These are phyloP conservation scores for Isaurus tuberculatus DNA, from an alignment of 92 coral and sea anemone species.

Conservation along the genomic window DNA sequence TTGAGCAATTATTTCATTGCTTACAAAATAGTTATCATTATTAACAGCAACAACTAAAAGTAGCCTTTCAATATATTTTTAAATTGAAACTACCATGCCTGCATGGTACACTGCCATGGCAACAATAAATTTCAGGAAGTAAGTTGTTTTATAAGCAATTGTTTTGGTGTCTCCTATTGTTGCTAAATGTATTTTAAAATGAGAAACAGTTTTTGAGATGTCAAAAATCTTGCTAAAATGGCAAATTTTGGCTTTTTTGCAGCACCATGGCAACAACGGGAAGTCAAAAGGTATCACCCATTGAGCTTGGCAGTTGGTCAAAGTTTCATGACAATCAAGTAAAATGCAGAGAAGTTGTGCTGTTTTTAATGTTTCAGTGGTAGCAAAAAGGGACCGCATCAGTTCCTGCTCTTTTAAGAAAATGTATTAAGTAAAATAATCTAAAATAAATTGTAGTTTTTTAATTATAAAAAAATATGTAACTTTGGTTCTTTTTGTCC, in stretches of 20 bases:
- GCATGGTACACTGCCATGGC: constrained; percentile 1
- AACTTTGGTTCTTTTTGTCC: constrained; percentile 30
- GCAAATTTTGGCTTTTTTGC: constrained; percentile 1
- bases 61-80: constrained; percentile 18
- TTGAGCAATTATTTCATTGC: constrained; percentile 21
- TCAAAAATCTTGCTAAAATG: constrained; percentile 10
- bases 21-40: constrained; percentile 16
- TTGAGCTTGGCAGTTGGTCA: constrained; percentile 28
- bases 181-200: constrained; percentile 6
- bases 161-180: neutral
- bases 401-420: constrained; percentile 22
- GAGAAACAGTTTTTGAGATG: neutral
- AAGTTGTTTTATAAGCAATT: constrained; percentile 4
- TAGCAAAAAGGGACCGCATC: constrained; percentile 35
- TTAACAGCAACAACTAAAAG: constrained; percentile 28
- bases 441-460: constrained; percentile 26
- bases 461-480: constrained; percentile 8
- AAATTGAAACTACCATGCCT: neutral
- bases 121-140: constrained; percentile 18
- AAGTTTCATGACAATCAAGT: constrained; percentile 30
- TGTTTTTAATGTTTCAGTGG: constrained; percentile 26
- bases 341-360: constrained; percentile 30
- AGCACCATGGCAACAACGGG: neutral
- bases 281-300: constrained; percentile 4
- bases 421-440: constrained; percentile 1